These are phyloP conservation scores for Seira musarum DNA, from an alignment of 2,888 invertebrate genomes.

Conservation along the genomic window DNA sequence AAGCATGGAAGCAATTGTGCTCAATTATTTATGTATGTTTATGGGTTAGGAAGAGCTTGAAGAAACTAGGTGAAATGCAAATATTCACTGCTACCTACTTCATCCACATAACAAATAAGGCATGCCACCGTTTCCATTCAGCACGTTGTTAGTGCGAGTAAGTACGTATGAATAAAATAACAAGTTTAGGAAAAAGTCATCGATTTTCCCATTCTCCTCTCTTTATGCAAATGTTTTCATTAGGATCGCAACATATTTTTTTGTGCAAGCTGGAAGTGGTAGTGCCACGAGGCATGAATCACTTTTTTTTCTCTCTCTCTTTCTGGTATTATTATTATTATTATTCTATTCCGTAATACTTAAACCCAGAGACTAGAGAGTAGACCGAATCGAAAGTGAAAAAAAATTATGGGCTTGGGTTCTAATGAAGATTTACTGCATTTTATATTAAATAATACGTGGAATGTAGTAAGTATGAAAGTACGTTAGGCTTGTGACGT, in stretches of 20 bases:
- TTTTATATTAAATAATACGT: constrained; percentile 16
- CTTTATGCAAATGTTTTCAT: not conserved
- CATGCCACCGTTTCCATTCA: not conserved
- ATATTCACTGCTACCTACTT: not conserved
- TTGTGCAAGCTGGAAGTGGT: not conserved
- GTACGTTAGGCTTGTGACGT: too few relatives aligned
- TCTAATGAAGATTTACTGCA: constrained; percentile 12
- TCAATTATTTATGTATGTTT: too few relatives aligned
- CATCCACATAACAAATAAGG: not conserved
- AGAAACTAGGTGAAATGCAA: not conserved
- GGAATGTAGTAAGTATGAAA: too few relatives aligned
- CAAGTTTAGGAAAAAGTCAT: not conserved
- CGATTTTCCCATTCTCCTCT: not conserved
- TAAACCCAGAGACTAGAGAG: constrained; percentile 3
- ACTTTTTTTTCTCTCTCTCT: too few relatives aligned
- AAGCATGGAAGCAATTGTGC: too few relatives aligned
- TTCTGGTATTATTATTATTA: too few relatives aligned
- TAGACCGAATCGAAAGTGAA: too few relatives aligned
- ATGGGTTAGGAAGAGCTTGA: too few relatives aligned
- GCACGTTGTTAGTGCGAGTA: too few relatives aligned
- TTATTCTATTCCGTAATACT: not conserved
- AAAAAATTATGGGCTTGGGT: constrained; percentile 1
- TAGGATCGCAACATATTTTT: too few relatives aligned
- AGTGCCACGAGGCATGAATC: not conserved
- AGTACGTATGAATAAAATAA: not conserved